Base-by-base conservation (phyloP, 1,140 invertebrate species). In the Eciton burchellii region DNA sequence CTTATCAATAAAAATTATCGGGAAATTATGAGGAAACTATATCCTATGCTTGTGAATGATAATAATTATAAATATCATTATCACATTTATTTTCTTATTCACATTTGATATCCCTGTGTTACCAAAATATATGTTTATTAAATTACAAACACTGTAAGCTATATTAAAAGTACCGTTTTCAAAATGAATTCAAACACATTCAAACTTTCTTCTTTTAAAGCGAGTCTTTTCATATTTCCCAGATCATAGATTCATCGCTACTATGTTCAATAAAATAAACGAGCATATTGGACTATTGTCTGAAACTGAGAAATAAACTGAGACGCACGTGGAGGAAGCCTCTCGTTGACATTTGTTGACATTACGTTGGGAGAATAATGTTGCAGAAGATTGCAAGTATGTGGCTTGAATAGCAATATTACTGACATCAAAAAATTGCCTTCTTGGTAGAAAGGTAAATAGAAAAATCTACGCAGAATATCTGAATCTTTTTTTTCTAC, bases 191-290 rank as follows among this genome's bases (percentile, higher is more conserved):
- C 2, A 35, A 6, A 6, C 2, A 35, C 35, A 35, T 35, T 35
- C 6, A 3, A 35, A 2, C 2, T 9, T 43, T 57, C 5, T 21
- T 12, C 52, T 54, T 54, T 35, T 35, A 3, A 49, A 1, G 47
- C 47, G 47, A 4, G 3, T 49, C 3, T 11, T 1, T 49, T 49
- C 16, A 70, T 52, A 9, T 49, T 63, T 24, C 11, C 16, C n/a
- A 45, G n/a, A 56, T 70, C 29, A 14, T 6, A 79, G 76, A 45
- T 9, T 57, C 35, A 70, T 47, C 0, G 52, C 21, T 26, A 43
- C 0, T 57, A 56, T 16, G 14, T 8, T 79, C 6, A 35, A 79
- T 71, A 56, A 57, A 68, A 57, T 79, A 29, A 79, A 70, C 0
- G 5, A 29, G 0, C 8, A 26, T 56, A 79, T 70, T 29, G 1